Percentiles rank a stretch among this genome's conserved stretches.
Evolutionary conservation across 2,888 invertebrate genomes (phyloP).

Genomic region (Stenotaenia linearis): DNA sequence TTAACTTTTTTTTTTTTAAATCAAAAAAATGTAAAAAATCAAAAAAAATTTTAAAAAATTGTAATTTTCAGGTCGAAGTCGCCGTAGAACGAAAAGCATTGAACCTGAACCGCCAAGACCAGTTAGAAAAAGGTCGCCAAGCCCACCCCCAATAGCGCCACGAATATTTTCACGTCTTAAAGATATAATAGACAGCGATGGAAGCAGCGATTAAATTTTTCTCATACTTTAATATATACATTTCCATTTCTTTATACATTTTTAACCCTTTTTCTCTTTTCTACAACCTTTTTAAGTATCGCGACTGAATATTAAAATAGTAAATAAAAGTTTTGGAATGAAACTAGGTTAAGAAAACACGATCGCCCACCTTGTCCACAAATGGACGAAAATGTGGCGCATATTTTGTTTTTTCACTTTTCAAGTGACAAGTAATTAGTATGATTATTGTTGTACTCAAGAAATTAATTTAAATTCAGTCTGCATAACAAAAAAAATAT

Average conservation of each 20-base stretch:
- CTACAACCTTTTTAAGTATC: not conserved
- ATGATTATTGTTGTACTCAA: not conserved
- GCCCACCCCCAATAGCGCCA: not conserved
- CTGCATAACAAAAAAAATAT: too few species aligned
- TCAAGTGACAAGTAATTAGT: not conserved
- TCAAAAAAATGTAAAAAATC: too few species aligned
- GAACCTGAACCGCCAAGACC: not conserved
- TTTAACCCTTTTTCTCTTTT: not conserved
- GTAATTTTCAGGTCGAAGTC: not conserved
- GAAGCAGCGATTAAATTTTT: not conserved
- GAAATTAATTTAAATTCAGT: too few species aligned
- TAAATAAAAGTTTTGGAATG: not conserved
- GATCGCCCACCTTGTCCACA: not conserved
- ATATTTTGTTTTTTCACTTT: not conserved
- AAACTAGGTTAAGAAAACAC: constrained; percentile 15
- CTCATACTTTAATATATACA: not conserved
- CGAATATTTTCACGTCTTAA: constrained; percentile 2
- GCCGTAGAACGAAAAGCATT: not conserved
- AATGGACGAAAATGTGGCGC: not conserved
- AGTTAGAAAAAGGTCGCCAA: not conserved
- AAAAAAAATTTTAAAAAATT: not conserved
- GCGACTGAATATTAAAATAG: too few species aligned
- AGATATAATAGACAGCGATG: constrained; percentile 13
- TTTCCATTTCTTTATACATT: not conserved
- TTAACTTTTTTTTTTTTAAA: not conserved